Evolutionary conservation across 2,888 invertebrate genomes (phyloP).

Genomic region (Cerastoderma edule): DNA sequence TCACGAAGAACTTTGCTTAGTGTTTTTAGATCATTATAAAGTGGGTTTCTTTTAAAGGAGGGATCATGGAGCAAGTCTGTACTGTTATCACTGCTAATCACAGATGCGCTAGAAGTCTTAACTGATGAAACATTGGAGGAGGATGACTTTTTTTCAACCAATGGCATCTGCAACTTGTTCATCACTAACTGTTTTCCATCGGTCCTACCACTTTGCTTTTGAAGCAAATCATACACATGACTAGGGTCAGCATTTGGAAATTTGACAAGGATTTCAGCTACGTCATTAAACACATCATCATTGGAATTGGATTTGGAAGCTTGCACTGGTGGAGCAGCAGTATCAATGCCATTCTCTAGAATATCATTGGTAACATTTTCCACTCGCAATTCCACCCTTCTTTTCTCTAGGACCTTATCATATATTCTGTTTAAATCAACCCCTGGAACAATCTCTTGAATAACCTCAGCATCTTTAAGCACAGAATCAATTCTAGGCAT

Average conservation of each 20-base stretch:
- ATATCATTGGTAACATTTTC: constrained; percentile 71
- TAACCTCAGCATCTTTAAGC: constrained; percentile 67
- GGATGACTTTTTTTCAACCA: background rate
- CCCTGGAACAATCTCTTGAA: constrained; percentile 61
- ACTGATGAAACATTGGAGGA: background rate
- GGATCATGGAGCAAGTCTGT: constrained; percentile 62
- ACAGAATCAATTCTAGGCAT: constrained; percentile 55
- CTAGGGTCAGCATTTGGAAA: constrained; percentile 52
- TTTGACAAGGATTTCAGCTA: constrained; percentile 62
- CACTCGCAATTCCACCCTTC: constrained; percentile 66
- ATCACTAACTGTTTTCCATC: constrained; percentile 59
- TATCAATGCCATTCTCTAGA: constrained; percentile 54
- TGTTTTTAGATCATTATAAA: constrained; percentile 74
- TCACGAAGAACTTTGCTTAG: constrained; percentile 76
- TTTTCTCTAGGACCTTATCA: constrained; percentile 62
- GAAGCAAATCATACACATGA: constrained; percentile 61
- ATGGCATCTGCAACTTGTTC: constrained; percentile 34
- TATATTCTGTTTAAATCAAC: constrained; percentile 65
- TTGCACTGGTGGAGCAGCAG: background rate
- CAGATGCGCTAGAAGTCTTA: constrained; percentile 24
- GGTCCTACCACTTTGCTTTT: constrained; percentile 37
- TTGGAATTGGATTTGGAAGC: constrained; percentile 11
- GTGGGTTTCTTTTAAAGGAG: constrained; percentile 69
- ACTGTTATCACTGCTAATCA: constrained; percentile 29
- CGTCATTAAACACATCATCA: constrained; percentile 59